phyloP scores from a whole-genome alignment of 2,113 vertebrate genomes.

The Brachyhypopomus gauderio region DNA sequence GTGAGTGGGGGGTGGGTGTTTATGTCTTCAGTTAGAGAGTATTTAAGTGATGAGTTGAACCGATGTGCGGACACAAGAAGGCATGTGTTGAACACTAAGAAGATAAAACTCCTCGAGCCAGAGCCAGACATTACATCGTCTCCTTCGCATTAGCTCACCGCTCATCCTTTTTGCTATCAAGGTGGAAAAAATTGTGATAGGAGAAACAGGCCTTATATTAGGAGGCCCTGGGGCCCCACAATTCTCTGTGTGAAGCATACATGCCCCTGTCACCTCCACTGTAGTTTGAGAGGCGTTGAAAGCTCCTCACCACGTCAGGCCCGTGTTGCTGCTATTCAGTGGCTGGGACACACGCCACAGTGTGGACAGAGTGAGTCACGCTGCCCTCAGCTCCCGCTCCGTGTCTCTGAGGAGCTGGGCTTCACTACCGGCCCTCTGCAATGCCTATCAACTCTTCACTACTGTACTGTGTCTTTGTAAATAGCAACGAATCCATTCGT shows the following conservation, averaged over 20 bases:
- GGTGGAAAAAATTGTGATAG: constrained; percentile 62
- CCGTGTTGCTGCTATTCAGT: constrained; percentile 48
- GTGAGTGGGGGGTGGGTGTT: neutral
- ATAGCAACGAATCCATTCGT: no score
- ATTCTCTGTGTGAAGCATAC: constrained; percentile 46
- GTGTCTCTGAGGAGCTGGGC: constrained; percentile 8
- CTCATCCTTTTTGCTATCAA: constrained; percentile 64
- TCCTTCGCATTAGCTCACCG: constrained; percentile 65
- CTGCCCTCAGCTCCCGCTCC: constrained; percentile 40
- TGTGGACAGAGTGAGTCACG: constrained; percentile 61
- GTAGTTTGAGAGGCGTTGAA: constrained; percentile 59
- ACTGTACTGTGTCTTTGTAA: no score
- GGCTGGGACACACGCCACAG: constrained; percentile 20
- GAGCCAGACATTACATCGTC: constrained; percentile 59
- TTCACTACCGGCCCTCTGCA: no score
- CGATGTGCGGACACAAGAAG: constrained; percentile 4
- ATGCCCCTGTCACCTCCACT: constrained; percentile 51
- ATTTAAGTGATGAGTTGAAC: neutral
- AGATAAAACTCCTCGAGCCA: constrained; percentile 50
- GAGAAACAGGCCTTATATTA: constrained; percentile 49
- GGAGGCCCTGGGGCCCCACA: constrained; percentile 58
- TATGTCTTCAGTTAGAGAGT: neutral
- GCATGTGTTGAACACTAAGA: constrained; percentile 10
- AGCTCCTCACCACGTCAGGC: constrained; percentile 48
- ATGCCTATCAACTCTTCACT: no score